Evolutionary conservation across 2,113 vertebrate species (phyloP).

Genomic region (Phyllostomus discolor): DNA sequence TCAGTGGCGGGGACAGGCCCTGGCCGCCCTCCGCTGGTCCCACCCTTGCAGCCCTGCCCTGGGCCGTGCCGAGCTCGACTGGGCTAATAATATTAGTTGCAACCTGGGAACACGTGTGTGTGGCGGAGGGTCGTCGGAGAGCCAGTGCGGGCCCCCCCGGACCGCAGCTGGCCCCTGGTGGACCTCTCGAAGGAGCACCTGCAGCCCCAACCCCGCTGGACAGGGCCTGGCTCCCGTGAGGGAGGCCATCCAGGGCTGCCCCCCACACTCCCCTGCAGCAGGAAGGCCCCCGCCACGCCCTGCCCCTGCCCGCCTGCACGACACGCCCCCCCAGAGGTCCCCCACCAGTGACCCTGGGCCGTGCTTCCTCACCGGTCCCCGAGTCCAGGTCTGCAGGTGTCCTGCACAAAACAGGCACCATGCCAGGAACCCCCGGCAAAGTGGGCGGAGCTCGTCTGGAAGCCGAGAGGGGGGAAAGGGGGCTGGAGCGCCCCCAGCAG

Average conservation of each 20-base stretch:
- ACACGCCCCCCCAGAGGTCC: fast-evolving
- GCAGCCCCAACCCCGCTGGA: background rate
- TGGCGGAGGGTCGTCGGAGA: background rate
- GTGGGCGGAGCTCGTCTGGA: background rate
- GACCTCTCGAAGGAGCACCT: background rate
- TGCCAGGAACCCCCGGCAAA: background rate
- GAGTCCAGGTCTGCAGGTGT: fast-evolving
- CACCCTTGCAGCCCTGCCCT: fast-evolving
- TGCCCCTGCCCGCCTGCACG: background rate
- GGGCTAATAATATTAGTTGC: background rate
- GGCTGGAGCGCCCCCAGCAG: fast-evolving
- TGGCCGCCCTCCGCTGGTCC: background rate
- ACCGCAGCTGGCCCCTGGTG: background rate
- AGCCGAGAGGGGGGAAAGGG: too few relatives aligned
- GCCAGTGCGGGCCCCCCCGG: background rate
- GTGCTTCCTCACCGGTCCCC: fast-evolving
- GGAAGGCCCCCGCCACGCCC: background rate
- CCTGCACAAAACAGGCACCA: background rate
- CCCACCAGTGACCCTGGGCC: background rate
- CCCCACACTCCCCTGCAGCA: too few relatives aligned
- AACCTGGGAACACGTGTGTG: fast-evolving
- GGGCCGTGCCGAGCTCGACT: background rate
- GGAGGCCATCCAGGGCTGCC: fast-evolving
- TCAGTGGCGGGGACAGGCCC: fast-evolving
- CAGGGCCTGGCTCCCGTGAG: background rate